phyloP scores from a whole-genome alignment of 2,888 invertebrate species.

The Ormyrus thymus region DNA sequence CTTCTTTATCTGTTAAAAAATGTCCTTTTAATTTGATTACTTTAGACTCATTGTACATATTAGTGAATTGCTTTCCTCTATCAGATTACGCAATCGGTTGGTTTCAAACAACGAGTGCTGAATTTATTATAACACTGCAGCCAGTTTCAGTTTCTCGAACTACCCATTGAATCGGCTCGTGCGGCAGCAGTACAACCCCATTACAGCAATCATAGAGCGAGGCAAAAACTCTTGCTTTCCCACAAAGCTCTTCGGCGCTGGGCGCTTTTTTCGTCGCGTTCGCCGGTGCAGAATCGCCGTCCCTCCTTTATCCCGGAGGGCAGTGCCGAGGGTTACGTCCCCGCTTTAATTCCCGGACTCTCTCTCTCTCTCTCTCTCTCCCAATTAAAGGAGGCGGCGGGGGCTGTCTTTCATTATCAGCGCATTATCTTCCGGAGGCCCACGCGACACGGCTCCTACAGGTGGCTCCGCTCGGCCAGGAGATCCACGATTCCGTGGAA shows the following conservation, averaged over 20 bases:
- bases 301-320: slow-evolving; percentile 19
- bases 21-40: too few species aligned
- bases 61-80: too few species aligned
- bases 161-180: too few species aligned
- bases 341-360: slow-evolving; percentile 63
- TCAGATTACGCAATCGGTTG: too few species aligned
- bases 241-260: slow-evolving; percentile 1
- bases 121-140: too few species aligned
- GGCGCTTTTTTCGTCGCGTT: slow-evolving; percentile 1
- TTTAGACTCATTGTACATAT: too few species aligned
- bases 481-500: slow-evolving; percentile 72
- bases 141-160: too few species aligned
- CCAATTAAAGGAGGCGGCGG: slow-evolving; percentile 63
- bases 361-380: slow-evolving; percentile 8
- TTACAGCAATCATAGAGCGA: not conserved
- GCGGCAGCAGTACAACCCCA: not conserved
- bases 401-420: slow-evolving; percentile 67
- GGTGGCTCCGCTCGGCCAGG: slow-evolving; percentile 59
- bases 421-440: slow-evolving; percentile 64
- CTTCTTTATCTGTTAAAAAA: too few species aligned
- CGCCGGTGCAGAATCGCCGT: not conserved
- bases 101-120: too few species aligned
- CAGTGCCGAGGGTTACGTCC: slow-evolving; percentile 4
- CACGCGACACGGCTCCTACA: slow-evolving; percentile 63
- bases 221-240: slow-evolving; percentile 13